Base-by-base conservation (phyloP, 2,888 invertebrate species). In the Prosopocoilus inquinatus region DNA sequence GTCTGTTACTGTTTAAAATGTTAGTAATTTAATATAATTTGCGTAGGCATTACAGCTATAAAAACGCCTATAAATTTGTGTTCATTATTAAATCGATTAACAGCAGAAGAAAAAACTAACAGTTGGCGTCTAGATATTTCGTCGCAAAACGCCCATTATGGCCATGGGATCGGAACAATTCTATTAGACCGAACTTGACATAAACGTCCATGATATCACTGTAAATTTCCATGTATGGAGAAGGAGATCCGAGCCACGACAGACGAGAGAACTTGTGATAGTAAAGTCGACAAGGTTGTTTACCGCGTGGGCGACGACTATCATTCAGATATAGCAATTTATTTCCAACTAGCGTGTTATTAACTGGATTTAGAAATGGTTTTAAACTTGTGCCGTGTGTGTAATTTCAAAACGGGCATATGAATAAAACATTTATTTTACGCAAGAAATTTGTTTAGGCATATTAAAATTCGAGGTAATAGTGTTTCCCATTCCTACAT, bases 211-310 rank as follows among this genome's bases (percentile, higher is more conserved):
- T 20, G 33, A 41, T 57, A 50, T 57, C 48, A 49, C 39, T 54
- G 53, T 38, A 53, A 53, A 57, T 57, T 43, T 28, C 57, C 53
- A 55, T 46, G 54, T 50, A 57, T 46, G 53, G 57, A 32, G 34
- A 57, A 54, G 16, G 45, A 38, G 50, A 50, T 53, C 46, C 48
- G 28, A 51, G 46, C 28, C 47, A 35, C 47, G 35, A 53, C 35
- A 38, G 41, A 33, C 13, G 12, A 33, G 9, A 45, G 12, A 39
- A 48, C 33, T 47, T 48, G 53, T 43, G 53, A 53, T 47, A 47
- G 47, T 43, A 47, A 47, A 53, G 43, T 28, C 41, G 47, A 53
- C 53, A 53, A 53, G 53, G 53, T 53, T 53, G n/a, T 41, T 41
- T 43, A 16, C 12, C 43, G 43, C 43, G 53, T 53, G 48, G 53